These are phyloP conservation scores for Halisarca cf. caerulea DNA, from an alignment of 37 sponge, comb jelly and placozoan genomes.

Conservation along the genomic window DNA sequence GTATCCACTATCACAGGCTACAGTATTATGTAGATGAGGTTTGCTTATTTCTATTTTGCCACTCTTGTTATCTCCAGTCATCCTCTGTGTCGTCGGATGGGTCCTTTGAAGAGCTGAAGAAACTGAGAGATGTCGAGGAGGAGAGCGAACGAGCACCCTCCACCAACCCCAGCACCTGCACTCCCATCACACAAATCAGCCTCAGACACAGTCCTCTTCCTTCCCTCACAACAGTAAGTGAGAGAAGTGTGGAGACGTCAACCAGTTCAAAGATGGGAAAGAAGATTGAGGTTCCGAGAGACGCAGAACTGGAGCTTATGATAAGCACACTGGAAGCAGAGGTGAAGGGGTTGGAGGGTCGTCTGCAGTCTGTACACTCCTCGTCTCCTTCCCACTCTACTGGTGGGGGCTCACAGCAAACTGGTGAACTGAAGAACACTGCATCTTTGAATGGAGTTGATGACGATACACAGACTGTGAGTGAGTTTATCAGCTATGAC, in stretches of 20 bases:
- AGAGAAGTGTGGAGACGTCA: not conserved
- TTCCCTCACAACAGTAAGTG: not conserved
- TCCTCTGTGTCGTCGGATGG: conserved; percentile 1
- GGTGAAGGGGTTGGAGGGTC: not conserved
- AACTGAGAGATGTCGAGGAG: not conserved
- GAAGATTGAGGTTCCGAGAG: not conserved
- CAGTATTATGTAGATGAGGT: too few species aligned
- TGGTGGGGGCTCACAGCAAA: not conserved
- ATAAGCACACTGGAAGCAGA: not conserved
- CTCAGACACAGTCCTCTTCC: not conserved
- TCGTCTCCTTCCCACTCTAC: not conserved
- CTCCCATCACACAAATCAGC: not conserved
- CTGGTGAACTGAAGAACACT: not conserved
- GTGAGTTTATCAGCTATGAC: not conserved
- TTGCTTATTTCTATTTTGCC: too few species aligned
- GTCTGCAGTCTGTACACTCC: not conserved
- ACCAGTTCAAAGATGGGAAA: not conserved
- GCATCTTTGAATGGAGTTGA: not conserved
- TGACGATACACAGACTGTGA: not conserved
- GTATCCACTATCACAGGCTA: too few species aligned
- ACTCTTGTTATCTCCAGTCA: not conserved
- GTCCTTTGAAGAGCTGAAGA: conserved; percentile 7
- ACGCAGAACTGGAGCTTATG: not conserved
- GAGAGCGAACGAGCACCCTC: not conserved
- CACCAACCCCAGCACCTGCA: not conserved